phyloP scores from a whole-genome alignment of 2,888 invertebrate species.

The Embidobia sp. region DNA sequence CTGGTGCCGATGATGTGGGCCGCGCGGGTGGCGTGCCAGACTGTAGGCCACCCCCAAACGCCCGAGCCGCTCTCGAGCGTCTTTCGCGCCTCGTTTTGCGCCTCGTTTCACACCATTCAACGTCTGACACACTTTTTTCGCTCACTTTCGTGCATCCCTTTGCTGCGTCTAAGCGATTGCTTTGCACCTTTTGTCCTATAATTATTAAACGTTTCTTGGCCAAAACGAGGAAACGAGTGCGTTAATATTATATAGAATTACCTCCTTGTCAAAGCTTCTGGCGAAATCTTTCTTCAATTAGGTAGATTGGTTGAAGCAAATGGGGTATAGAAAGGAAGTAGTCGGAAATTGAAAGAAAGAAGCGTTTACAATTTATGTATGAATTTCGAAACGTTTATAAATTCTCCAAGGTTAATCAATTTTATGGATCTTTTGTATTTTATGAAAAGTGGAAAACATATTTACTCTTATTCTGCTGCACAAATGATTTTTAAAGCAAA shows the following conservation, averaged over 20 bases:
- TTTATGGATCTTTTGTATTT: too few relatives aligned
- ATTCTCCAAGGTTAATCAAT: too few relatives aligned
- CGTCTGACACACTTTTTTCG: slow-evolving; percentile 50
- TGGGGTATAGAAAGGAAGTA: too few relatives aligned
- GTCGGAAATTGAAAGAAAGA: too few relatives aligned
- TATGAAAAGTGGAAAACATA: too few relatives aligned
- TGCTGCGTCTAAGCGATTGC: background rate
- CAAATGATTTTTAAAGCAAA: too few relatives aligned
- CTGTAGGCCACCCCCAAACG: slow-evolving; percentile 1
- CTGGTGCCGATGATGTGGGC: slow-evolving; percentile 36
- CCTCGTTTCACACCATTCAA: slow-evolving; percentile 44
- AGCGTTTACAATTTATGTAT: too few relatives aligned
- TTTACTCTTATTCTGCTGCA: too few relatives aligned
- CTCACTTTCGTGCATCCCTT: slow-evolving; percentile 18
- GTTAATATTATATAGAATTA: background rate
- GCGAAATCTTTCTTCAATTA: slow-evolving; percentile 1
- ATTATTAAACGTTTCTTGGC: slow-evolving; percentile 1
- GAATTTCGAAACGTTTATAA: too few relatives aligned
- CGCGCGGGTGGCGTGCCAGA: slow-evolving; percentile 10
- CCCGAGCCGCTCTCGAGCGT: background rate
- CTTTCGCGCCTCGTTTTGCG: slow-evolving; percentile 25
- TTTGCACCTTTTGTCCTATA: slow-evolving; percentile 7
- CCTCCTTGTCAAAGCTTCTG: background rate
- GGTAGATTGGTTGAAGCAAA: too few relatives aligned
- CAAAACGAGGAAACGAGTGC: background rate